These are phyloP conservation scores for Bacillus rossius DNA, from an alignment of 1,140 invertebrate species.

Conservation along the genomic window DNA sequence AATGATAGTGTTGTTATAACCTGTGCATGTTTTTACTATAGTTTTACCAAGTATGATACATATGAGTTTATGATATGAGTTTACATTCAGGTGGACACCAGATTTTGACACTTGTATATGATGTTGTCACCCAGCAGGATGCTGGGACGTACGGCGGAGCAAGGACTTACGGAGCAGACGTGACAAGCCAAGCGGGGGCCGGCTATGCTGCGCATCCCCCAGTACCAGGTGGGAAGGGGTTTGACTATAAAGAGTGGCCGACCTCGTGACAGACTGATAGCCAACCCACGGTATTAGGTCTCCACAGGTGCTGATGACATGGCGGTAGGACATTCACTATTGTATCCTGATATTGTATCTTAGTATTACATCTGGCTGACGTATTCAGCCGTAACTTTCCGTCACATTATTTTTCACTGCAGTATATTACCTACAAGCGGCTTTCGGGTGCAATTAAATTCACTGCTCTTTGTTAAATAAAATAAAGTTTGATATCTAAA, in stretches of 20 bases:
- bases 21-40: not conserved
- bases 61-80: not conserved
- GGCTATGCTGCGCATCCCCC: conserved; percentile 50
- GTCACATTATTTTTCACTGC: too few species aligned
- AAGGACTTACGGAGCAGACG: conserved; percentile 36
- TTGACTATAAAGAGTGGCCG: conserved; percentile 56
- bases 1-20: too few species aligned
- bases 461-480: too few species aligned
- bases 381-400: too few species aligned
- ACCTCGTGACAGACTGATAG: conserved; percentile 45
- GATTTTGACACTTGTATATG: not conserved
- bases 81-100: not conserved
- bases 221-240: conserved; percentile 48
- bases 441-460: too few species aligned
- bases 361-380: too few species aligned
- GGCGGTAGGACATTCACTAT: too few species aligned
- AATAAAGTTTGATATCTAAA: too few species aligned
- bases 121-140: conserved; percentile 27
- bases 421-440: too few species aligned
- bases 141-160: conserved; percentile 39
- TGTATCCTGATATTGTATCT: too few species aligned
- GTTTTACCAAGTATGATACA: not conserved
- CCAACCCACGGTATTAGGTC: too few species aligned
- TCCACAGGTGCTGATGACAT: too few species aligned
- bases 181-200: conserved; percentile 47